These are phyloP conservation scores for Anadara kagoshimensis DNA, from an alignment of 1,140 invertebrate species.

Conservation along the genomic window DNA sequence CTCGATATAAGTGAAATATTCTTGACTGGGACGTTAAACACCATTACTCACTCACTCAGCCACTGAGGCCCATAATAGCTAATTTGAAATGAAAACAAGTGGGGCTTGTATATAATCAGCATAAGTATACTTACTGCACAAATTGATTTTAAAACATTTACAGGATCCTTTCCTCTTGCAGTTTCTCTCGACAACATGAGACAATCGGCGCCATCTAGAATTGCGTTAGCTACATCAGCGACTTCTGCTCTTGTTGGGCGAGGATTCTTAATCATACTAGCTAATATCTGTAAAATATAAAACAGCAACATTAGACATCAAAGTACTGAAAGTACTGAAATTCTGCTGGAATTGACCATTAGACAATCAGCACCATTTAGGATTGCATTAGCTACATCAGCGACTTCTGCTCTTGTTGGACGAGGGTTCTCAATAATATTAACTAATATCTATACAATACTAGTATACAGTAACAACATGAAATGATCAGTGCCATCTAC, in stretches of 20 bases:
- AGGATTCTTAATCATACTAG: conserved; percentile 98
- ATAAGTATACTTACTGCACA: conserved; percentile 82
- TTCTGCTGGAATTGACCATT: no score
- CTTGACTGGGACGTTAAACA: no score
- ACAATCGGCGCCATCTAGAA: conserved; percentile 97
- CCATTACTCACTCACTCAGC: no score
- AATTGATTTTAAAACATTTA: conserved; percentile 89
- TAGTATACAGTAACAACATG: no score
- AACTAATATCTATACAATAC: conserved; percentile 97
- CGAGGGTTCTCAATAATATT: conserved; percentile 98
- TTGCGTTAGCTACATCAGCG: conserved; percentile 97
- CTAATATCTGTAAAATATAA: conserved; percentile 86
- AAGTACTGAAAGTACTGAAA: no score
- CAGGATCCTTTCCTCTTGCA: conserved; percentile 96
- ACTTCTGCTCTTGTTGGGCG: conserved; percentile 97
- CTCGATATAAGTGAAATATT: no score
- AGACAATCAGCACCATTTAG: conserved; percentile 98
- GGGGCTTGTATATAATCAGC: no score
- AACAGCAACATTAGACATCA: no score
- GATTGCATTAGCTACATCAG: conserved; percentile 98
- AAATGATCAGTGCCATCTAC: no score
- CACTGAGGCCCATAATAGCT: no score
- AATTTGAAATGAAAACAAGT: no score
- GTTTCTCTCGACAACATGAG: conserved; percentile 99
- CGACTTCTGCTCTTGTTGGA: conserved; percentile 96